These are phyloP conservation scores for Diploscapter pachys DNA, from an alignment of 1,140 invertebrate species.

Conservation along the genomic window DNA sequence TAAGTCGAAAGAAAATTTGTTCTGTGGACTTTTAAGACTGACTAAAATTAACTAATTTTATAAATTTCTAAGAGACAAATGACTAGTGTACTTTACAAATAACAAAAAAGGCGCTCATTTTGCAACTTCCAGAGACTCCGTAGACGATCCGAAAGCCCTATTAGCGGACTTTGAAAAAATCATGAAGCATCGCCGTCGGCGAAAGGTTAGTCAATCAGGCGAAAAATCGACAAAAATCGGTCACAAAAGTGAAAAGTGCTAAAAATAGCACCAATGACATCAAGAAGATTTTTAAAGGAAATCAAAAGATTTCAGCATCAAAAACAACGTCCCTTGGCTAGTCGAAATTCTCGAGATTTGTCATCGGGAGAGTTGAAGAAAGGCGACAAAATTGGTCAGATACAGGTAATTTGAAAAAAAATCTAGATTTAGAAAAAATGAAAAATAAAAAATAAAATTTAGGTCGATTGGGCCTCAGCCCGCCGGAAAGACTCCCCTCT, in stretches of 20 bases:
- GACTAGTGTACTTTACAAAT: too few relatives aligned
- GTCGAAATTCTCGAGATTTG: conserved; percentile 25
- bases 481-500: conserved; percentile 6
- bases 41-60: too few relatives aligned
- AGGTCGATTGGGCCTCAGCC: conserved; percentile 27
- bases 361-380: conserved; percentile 24
- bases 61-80: too few relatives aligned
- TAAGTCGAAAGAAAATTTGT: neutral
- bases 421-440: neutral
- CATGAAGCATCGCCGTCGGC: neutral
- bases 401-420: conserved; percentile 13
- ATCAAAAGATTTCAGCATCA: conserved; percentile 3
- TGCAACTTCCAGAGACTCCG: neutral
- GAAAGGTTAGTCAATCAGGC: too few relatives aligned
- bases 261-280: too few relatives aligned
- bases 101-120: too few relatives aligned
- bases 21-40: too few relatives aligned
- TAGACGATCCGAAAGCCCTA: conserved; percentile 1
- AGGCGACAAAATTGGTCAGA: conserved; percentile 25
- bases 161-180: conserved; percentile 8
- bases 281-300: neutral
- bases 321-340: neutral
- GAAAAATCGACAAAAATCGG: neutral
- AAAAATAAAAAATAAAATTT: conserved; percentile 6
- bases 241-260: too few relatives aligned